Base-by-base conservation (phyloP, 1,140 invertebrate species). In the Drosophila truncata region DNA sequence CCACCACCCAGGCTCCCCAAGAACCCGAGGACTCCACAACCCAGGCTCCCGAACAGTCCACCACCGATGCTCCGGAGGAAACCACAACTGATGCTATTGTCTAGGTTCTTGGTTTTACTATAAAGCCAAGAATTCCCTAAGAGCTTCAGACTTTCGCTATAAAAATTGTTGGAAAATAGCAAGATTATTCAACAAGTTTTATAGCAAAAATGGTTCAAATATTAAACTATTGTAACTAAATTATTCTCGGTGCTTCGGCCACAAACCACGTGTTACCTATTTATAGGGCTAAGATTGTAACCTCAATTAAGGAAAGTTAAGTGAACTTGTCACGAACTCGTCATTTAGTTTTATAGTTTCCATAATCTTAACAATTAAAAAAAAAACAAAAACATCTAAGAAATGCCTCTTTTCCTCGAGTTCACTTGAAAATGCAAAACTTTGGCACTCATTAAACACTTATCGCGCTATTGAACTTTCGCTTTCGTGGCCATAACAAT, bases 261-360 rank as follows among this genome's bases (percentile, higher is more conserved):
- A 11, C 25, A 37, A 20, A 37, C 3, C 27, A 46, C 47, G 16
- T 67, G 47, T 54, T 41, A 29, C 10, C 16, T 37, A 31, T 37
- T 54, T 33, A 3, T 67, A 67, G 49, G 31, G 14, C 14, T 54
- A 54, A n/a, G 44, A 33, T 44, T 37, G 23, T n/a, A 35, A 10
- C 27, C 62, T 69, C 46, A 41, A 31, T 55, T 41, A 42, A 65
- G 20, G 18, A 31, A 64, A 35, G 27, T 42, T 47, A 20, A 35
- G 27, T 42, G 39, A 42, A 31, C 27, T 33, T 39, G 58, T 63
- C 59, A 63, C 27, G 27, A 16, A 69, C 41, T 50, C 27, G 35
- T 50, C 59, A 64, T 65, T 13, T 41, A 67, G 66, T n/a, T 52
- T 66, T 66, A 52, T 67, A 67, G 66, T 37, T 46, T 25, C 11